Base-by-base conservation (phyloP, 2,888 invertebrate genomes). In the Platycheirus albimanus region DNA sequence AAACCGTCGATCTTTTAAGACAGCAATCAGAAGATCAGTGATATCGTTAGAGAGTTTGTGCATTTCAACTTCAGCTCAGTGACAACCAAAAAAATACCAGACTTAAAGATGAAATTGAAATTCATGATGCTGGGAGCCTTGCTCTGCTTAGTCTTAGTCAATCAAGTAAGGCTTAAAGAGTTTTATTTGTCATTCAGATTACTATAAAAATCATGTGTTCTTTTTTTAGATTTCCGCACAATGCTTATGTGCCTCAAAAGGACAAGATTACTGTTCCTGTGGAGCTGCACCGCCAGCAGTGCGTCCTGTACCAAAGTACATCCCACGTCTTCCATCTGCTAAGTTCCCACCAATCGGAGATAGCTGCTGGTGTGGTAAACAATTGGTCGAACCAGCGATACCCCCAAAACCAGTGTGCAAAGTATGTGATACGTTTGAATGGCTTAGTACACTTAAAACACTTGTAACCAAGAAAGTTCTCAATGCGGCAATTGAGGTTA, bases 301-400 rank as follows among this genome's bases (percentile, higher is more conserved):
- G 11, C 77, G 71, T 49, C 85, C 84, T 2, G 33, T 74, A 1
- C 84, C 85, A 28, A 85, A 83, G 6, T 10, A 41, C 5, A 11
- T 85, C 2, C 86, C 85, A 36, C 33, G 86, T 2, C 74, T 56
- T 1, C 56, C 41, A n/a, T 49, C 77, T 87, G 45, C 87, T 86
- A 85, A 85, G 24, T 84, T 90, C 6, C 70, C 87, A 54, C 88
- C 90, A 3, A 88, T 90, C 30, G 90, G 89, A 1, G 90, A 91
- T 67, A 88, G 86, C 3, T 91, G 91, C 74, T 89, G 87, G 87
- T 91, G 91, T 85, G 89, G 87, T 24, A 89, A 90, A 66, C 86
- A 88, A 17, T 78, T 90, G 13, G 90, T 92, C 33, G 89, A 90
- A 69, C 91, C 92, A 30, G 89, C 90, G 0, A 86, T 88, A 54